Evolutionary conservation across 1,140 invertebrate genomes (phyloP).

Genomic region (Pollicipes pollicipes): DNA sequence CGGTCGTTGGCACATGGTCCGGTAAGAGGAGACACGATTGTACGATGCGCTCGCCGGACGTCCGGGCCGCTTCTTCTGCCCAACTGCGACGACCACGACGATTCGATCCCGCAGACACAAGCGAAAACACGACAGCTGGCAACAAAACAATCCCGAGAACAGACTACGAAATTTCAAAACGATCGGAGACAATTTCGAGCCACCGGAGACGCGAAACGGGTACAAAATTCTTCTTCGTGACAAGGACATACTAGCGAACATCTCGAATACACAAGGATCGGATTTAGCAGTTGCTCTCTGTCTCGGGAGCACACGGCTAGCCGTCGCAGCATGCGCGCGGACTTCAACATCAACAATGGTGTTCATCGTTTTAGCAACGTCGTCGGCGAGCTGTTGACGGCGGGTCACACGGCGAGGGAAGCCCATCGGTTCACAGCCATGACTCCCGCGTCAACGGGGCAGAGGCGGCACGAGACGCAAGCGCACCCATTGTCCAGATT

Average conservation of each 20-base stretch:
- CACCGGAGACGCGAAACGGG: not conserved
- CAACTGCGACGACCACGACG: not conserved
- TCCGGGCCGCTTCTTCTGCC: not conserved
- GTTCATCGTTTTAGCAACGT: not conserved
- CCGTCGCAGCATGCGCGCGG: no score
- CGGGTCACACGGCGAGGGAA: not conserved
- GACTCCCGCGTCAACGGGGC: not conserved
- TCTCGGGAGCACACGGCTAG: not conserved
- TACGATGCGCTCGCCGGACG: not conserved
- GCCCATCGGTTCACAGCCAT: conserved; percentile 1
- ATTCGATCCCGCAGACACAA: not conserved
- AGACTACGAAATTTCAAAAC: not conserved
- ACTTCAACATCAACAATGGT: not conserved
- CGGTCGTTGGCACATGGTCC: not conserved
- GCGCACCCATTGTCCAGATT: not conserved
- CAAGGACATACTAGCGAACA: not conserved
- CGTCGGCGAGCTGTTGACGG: not conserved
- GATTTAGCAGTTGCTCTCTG: not conserved
- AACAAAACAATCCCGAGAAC: not conserved
- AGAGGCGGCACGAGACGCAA: not conserved
- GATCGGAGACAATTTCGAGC: not conserved
- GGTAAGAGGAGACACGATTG: not conserved
- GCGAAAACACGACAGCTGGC: not conserved
- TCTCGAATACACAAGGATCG: not conserved
- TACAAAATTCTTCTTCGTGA: not conserved